Conservation (phyloP, 2,113 vertebrate species). For the Aramus guarauna region DNA sequence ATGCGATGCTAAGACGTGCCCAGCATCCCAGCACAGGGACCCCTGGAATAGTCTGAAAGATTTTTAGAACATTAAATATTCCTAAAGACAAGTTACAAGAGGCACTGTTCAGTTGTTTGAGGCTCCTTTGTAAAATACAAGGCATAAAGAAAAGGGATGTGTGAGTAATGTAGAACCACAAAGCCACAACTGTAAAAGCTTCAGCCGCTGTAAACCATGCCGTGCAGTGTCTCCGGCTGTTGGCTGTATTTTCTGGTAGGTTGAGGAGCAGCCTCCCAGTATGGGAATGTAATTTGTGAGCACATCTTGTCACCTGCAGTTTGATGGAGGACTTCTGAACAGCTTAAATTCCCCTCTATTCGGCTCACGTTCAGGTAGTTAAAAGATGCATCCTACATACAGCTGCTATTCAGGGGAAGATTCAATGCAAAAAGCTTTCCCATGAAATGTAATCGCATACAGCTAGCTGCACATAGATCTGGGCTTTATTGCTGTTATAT, state of each 20-base stretch:
- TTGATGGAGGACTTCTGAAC: background rate
- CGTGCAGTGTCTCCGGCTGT: accelerated
- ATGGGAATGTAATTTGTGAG: background rate
- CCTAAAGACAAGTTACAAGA: background rate
- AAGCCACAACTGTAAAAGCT: background rate
- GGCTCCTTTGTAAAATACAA: background rate
- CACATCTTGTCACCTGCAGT: background rate
- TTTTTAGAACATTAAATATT: background rate
- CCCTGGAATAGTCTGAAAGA: accelerated
- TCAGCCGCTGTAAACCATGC: background rate
- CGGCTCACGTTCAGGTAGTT: background rate
- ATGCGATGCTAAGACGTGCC: accelerated
- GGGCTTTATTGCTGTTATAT: too few relatives aligned
- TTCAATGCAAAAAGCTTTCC: background rate
- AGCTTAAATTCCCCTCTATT: background rate
- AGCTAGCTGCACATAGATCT: accelerated
- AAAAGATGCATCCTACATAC: background rate
- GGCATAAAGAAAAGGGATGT: background rate
- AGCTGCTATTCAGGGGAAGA: background rate
- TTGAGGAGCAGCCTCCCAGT: background rate
- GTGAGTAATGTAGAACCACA: background rate
- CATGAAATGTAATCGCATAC: accelerated
- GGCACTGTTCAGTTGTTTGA: background rate
- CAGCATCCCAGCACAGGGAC: background rate
- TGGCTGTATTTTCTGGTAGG: background rate